These are phyloP conservation scores for Sycophila texana DNA, from an alignment of 2,888 invertebrate genomes.

Conservation along the genomic window DNA sequence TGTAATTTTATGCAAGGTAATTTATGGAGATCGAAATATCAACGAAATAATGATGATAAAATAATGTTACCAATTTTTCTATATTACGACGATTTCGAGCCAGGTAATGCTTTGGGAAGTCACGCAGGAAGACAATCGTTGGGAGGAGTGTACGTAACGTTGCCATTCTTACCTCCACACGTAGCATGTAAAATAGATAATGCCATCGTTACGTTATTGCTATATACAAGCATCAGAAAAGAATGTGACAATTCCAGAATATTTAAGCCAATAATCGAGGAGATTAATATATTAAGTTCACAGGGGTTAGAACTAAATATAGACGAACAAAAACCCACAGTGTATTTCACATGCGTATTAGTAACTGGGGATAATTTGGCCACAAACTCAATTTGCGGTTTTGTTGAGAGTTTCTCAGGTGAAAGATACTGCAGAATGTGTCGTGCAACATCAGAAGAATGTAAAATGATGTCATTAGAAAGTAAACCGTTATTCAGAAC, in stretches of 20 bases:
- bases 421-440: constrained; percentile 52
- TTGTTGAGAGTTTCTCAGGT: constrained; percentile 45
- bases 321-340: neutral
- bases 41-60: neutral
- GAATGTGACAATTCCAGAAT: constrained; percentile 40
- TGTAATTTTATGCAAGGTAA: constrained; percentile 13
- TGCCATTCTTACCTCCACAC: constrained; percentile 45
- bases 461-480: constrained; percentile 38
- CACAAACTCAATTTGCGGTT: constrained; percentile 48
- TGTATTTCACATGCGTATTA: constrained; percentile 50
- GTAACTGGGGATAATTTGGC: constrained; percentile 53
- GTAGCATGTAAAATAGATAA: constrained; percentile 8
- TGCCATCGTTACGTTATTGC: constrained; percentile 37
- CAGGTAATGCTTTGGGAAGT: constrained; percentile 46
- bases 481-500: constrained; percentile 12
- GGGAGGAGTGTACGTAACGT: constrained; percentile 11
- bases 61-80: constrained; percentile 24
- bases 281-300: constrained; percentile 39
- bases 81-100: constrained; percentile 46
- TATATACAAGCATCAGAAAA: constrained; percentile 42
- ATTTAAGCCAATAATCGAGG: constrained; percentile 42
- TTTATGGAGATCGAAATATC: constrained; percentile 44
- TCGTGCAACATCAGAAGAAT: constrained; percentile 21
- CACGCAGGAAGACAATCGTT: constrained; percentile 42
- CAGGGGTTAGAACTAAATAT: constrained; percentile 38